Percentiles rank a stretch among this genome's conserved stretches.
phyloP scores from a whole-genome alignment of 2,888 invertebrate species.

The Nomada fucata region DNA sequence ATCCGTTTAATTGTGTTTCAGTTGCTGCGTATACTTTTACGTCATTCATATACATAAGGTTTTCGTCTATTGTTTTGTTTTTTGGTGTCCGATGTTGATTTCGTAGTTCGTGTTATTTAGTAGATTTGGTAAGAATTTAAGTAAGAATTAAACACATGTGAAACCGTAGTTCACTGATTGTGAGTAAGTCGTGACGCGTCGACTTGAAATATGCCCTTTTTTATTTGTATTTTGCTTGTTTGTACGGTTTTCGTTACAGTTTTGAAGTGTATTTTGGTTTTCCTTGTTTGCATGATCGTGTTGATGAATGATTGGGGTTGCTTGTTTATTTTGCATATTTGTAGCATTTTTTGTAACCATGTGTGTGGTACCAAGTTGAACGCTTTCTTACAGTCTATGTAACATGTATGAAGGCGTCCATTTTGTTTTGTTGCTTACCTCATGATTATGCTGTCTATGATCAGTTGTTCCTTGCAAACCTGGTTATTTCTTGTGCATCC shows the following conservation, averaged over 20 bases:
- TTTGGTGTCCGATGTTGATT: too few relatives aligned
- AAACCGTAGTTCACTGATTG: too few relatives aligned
- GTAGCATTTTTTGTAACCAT: neutral
- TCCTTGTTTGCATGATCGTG: neutral
- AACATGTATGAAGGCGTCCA: neutral
- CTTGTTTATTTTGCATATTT: neutral
- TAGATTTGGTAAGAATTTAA: too few relatives aligned
- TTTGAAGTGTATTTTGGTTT: neutral
- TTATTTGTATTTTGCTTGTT: neutral
- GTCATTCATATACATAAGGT: too few relatives aligned
- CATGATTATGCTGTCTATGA: neutral
- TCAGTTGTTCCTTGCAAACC: neutral
- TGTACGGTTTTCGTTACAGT: too few relatives aligned
- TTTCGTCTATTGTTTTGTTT: too few relatives aligned
- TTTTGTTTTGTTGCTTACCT: neutral
- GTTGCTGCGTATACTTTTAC: too few relatives aligned
- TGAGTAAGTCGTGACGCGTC: too few relatives aligned
- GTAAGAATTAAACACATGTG: too few relatives aligned
- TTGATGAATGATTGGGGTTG: neutral
- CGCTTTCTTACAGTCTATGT: neutral
- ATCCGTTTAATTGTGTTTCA: too few relatives aligned
- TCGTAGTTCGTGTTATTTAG: too few relatives aligned
- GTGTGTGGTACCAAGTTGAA: neutral
- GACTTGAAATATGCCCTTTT: neutral
- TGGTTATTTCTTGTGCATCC: neutral